A percentile compares a stretch with the other conserved stretches of the same genome.
phyloP scores from a whole-genome alignment of 2,888 invertebrate genomes.

The Oxycera nigricornis region DNA sequence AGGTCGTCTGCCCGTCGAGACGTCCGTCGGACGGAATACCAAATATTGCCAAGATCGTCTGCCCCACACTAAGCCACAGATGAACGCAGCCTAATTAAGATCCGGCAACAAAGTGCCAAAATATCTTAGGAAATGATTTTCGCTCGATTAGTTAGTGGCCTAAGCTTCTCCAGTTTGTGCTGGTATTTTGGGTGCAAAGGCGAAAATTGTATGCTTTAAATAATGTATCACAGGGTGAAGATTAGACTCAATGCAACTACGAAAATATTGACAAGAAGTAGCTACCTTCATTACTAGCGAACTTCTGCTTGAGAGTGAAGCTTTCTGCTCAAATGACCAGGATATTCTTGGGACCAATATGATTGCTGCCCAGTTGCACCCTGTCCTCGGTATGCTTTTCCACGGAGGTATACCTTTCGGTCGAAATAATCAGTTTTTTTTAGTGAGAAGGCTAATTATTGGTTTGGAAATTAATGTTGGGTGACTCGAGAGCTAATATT shows the following conservation, averaged over 20 bases:
- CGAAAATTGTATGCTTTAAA: not conserved
- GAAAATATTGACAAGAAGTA: too few species aligned
- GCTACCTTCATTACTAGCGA: too few species aligned
- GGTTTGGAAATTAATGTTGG: constrained; percentile 22
- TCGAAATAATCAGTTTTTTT: not conserved
- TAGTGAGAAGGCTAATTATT: constrained; percentile 25
- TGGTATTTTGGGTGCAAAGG: not conserved
- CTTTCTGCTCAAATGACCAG: too few species aligned
- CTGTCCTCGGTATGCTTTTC: too few species aligned
- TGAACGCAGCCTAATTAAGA: constrained; percentile 30
- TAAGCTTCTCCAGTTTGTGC: not conserved
- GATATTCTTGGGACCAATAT: too few species aligned
- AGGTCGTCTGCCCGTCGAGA: not conserved
- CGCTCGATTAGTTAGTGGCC: not conserved
- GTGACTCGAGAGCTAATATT: constrained; percentile 18
- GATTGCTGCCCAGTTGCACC: too few species aligned
- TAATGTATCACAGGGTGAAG: too few species aligned
- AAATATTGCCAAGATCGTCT: not conserved
- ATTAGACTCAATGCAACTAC: too few species aligned
- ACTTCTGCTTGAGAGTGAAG: too few species aligned
- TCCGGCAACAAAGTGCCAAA: constrained; percentile 35
- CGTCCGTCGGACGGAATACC: not conserved
- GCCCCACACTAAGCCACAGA: not conserved
- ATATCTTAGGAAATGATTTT: constrained; percentile 32
- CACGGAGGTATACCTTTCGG: too few species aligned